These are phyloP conservation scores for Elgonia sp. DNA, from an alignment of 2,888 invertebrate genomes.

Conservation along the genomic window DNA sequence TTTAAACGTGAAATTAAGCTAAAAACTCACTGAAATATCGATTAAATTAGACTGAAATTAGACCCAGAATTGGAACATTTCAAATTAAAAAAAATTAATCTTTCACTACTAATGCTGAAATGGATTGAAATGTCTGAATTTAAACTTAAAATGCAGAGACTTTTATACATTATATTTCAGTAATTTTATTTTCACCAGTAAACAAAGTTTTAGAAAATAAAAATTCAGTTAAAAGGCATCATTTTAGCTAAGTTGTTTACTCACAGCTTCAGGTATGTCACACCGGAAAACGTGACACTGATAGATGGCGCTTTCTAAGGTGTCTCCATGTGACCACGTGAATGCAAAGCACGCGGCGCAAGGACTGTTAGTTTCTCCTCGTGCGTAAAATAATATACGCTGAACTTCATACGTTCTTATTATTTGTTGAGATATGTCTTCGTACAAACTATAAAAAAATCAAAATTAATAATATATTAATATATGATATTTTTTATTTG, in stretches of 20 bases:
- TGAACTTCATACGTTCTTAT: constrained; percentile 97
- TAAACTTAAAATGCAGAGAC: too few relatives aligned
- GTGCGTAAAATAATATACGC: constrained; percentile 97
- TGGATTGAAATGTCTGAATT: too few relatives aligned
- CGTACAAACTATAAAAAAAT: constrained; percentile 90
- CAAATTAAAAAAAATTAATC: too few relatives aligned
- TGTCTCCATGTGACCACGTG: constrained; percentile 98
- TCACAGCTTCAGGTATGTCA: constrained; percentile 97
- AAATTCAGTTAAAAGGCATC: too few relatives aligned
- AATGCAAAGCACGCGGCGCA: constrained; percentile 99
- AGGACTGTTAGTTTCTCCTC: constrained; percentile 93
- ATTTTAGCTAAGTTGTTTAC: too few relatives aligned
- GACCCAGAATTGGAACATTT: too few relatives aligned
- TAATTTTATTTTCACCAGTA: constrained; percentile 1
- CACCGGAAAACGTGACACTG: constrained; percentile 99
- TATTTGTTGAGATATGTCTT: constrained; percentile 92
- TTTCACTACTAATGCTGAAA: too few relatives aligned
- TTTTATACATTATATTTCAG: too few relatives aligned
- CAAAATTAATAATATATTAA: neutral
- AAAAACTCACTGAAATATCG: too few relatives aligned
- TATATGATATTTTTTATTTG: neutral
- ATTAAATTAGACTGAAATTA: too few relatives aligned
- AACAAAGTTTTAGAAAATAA: too few relatives aligned
- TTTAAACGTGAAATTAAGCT: too few relatives aligned
- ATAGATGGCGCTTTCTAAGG: constrained; percentile 95